Evolutionary conservation across 2,113 vertebrate genomes (phyloP).

Genomic region (Neopipo cinnamomea): DNA sequence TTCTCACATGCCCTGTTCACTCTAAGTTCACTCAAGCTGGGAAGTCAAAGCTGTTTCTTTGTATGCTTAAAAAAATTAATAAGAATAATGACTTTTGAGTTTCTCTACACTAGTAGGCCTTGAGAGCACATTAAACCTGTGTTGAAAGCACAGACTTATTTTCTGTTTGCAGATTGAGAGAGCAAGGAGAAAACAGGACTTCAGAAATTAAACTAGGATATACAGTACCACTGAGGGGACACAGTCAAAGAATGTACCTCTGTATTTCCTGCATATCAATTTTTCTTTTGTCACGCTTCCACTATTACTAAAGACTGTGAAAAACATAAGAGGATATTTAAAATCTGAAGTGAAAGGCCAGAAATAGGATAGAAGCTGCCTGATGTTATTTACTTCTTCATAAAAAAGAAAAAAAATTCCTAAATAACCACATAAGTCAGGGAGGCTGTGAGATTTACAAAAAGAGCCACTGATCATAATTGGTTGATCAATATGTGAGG

Average conservation of each 20-base stretch:
- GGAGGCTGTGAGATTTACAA: background rate
- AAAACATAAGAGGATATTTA: background rate
- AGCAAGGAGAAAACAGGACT: background rate
- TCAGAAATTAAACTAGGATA: background rate
- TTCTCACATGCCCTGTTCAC: background rate
- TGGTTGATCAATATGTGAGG: background rate
- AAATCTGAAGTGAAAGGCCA: conserved; percentile 4
- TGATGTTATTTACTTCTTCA: background rate
- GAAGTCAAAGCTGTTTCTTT: background rate
- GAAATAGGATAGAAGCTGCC: background rate
- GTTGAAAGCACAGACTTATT: background rate
- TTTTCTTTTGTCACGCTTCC: background rate
- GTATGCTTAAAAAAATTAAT: background rate
- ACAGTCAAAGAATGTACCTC: background rate
- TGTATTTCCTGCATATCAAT: background rate
- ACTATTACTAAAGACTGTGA: background rate
- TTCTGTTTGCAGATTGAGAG: background rate
- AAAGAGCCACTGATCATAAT: background rate
- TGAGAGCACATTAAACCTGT: background rate
- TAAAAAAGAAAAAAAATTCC: background rate
- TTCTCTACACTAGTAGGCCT: background rate
- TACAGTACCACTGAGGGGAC: background rate
- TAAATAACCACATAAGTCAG: background rate
- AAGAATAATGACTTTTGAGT: background rate
- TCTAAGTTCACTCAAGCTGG: background rate